Evolutionary conservation across 2,113 vertebrate species (phyloP), one percentile per base, ranked within the genome.

Genomic region (Menura novaehollandiae): DNA sequence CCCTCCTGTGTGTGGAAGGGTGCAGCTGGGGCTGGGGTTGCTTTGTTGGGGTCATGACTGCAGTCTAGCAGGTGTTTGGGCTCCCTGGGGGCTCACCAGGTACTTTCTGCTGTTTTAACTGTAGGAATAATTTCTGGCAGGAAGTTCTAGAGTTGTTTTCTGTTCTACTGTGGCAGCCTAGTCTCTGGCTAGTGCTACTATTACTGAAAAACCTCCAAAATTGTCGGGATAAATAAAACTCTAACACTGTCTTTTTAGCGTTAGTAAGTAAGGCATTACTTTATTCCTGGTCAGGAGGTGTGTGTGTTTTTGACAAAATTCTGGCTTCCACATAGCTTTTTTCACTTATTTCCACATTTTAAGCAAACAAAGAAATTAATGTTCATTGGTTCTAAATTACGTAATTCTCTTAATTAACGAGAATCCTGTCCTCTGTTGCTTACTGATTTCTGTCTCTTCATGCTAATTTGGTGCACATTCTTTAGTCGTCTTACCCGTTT

Each of bases 1-100:
- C 35, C 32, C 4, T 24, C 1, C 2, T 2, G 3, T 7, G 16
- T 2, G 3, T 4, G 6, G 5, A 22, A 39, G 37, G 5, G 13
- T 7, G 20, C 41, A 60, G 39, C 7, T 6, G 28, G 13, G 19
- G 30, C 37, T 53, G 28, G 22, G 14, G 17, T 22, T 53, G 9
- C 35, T 80, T 60, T 41, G n/a, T 6, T 3, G 17, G 16, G 33
- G 17, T 28, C 3, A 1, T 2, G 35, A 12, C n/a, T 17, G 30
- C 32, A 35, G 21, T 44, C 41, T 32, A 33, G 37, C 22, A 37
- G 1, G 3, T 13, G 59, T 13, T 44, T 0, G 4, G 46, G 33
- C 43, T 58, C n/a, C 47, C 24, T 2, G 2, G 32, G 16, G 26
- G 18, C 28, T 56, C 3, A 2, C 13, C 11, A 11, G 11, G 11